Evolutionary conservation across 2,113 vertebrate genomes (phyloP).

Genomic region (Ammodytes dubius): DNA sequence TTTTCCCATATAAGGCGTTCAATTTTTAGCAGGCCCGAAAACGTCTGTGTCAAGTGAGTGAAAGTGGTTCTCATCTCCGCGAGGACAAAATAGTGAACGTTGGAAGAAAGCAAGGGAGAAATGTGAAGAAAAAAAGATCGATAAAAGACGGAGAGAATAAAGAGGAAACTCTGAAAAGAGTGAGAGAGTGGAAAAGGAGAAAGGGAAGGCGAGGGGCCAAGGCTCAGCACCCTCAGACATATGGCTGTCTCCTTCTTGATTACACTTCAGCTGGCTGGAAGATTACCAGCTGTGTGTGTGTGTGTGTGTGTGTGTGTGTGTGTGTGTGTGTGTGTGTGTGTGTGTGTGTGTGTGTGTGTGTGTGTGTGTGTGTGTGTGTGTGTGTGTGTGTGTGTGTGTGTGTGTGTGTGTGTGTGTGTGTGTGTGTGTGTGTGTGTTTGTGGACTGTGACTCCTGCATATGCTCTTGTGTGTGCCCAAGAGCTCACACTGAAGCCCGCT

Average conservation of each 20-base stretch:
- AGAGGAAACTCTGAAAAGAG: constrained; percentile 10
- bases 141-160: background rate
- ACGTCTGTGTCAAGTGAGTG: background rate
- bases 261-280: constrained; percentile 83
- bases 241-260: constrained; percentile 83
- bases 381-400: constrained; percentile 56
- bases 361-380: constrained; percentile 43
- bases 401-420: constrained; percentile 43
- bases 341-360: constrained; percentile 39
- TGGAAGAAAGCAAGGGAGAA: background rate
- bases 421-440: constrained; percentile 40
- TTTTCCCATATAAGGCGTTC: background rate
- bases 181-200: constrained; percentile 41
- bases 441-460: constrained; percentile 54
- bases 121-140: background rate
- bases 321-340: constrained; percentile 42
- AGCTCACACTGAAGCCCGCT: constrained; percentile 57
- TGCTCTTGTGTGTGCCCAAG: constrained; percentile 55
- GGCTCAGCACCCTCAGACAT: constrained; percentile 80
- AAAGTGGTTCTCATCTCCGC: background rate
- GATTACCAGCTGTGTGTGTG: constrained; percentile 78
- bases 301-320: constrained; percentile 42
- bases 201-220: constrained; percentile 66
- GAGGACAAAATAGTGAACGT: background rate
- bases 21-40: background rate